Conservation (phyloP, 1,140 invertebrate genomes). For the Macrobrachium nipponense region DNA sequence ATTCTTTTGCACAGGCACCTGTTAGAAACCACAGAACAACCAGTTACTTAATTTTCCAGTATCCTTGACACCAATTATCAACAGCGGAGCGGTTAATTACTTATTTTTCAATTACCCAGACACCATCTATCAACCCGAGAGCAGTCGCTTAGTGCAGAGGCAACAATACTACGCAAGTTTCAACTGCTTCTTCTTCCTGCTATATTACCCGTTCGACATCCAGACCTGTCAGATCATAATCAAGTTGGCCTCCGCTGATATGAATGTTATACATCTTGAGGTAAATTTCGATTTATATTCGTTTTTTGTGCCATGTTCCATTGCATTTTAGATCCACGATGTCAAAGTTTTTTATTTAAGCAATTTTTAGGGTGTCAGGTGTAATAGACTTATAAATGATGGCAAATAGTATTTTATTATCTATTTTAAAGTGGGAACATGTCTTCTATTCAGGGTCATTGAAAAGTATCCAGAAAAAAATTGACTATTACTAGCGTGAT, state of each 20-base stretch:
- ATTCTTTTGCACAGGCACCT: no score
- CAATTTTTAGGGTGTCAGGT: no score
- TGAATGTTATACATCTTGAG: not conserved
- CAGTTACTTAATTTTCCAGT: not conserved
- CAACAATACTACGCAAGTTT: conserved; percentile 38
- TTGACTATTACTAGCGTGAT: no score
- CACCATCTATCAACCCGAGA: conserved; percentile 15
- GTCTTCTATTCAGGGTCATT: no score
- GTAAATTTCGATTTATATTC: not conserved
- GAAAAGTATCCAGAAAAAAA: no score
- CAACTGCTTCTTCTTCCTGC: conserved; percentile 33
- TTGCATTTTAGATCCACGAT: not conserved
- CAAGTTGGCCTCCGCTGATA: conserved; percentile 24
- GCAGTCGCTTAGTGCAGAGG: conserved; percentile 1
- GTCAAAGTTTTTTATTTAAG: no score
- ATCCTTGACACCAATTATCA: not conserved
- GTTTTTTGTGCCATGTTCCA: not conserved
- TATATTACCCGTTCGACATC: conserved; percentile 37
- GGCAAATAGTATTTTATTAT: no score
- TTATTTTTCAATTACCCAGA: not conserved
- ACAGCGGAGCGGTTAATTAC: no score
- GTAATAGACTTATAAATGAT: no score
- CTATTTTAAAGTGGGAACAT: no score
- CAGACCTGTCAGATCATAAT: conserved; percentile 33
- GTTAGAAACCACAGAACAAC: not conserved